Percentiles rank a stretch among this genome's conserved stretches.
Conservation (phyloP, 2,888 invertebrate species). For the Sinohyriopsis cumingii region DNA sequence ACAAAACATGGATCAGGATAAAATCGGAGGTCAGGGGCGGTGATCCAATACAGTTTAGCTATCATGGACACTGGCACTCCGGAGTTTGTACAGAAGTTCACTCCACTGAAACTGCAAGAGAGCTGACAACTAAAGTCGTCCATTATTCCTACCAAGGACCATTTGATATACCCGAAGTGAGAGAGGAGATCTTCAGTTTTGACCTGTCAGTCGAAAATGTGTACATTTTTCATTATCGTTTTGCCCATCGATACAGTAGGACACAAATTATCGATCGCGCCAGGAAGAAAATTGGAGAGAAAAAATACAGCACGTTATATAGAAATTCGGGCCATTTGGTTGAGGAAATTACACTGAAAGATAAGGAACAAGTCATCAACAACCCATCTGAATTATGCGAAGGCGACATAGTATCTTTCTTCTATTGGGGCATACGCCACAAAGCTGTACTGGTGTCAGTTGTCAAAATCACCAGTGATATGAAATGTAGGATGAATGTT, state of each 20-base stretch:
- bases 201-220: slow-evolving; percentile 13
- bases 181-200: slow-evolving; percentile 13
- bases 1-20: slow-evolving; percentile 11
- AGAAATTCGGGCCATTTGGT: slow-evolving; percentile 14
- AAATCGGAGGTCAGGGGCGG: slow-evolving; percentile 14
- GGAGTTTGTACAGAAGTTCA: slow-evolving; percentile 15
- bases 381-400: slow-evolving; percentile 7
- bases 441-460: slow-evolving; percentile 16
- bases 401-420: slow-evolving; percentile 12
- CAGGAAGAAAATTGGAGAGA: slow-evolving; percentile 11
- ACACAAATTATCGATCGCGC: slow-evolving; percentile 15
- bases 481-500: slow-evolving; percentile 7
- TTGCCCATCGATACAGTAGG: slow-evolving; percentile 10
- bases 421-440: slow-evolving; percentile 18
- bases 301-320: slow-evolving; percentile 6
- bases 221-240: slow-evolving; percentile 20
- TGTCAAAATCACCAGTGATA: slow-evolving; percentile 8
- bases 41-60: slow-evolving; percentile 14
- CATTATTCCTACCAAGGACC: slow-evolving; percentile 11
- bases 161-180: background rate
- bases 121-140: slow-evolving; percentile 11
- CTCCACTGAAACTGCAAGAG: background rate
- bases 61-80: slow-evolving; percentile 12
- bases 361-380: background rate
- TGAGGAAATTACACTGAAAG: slow-evolving; percentile 15